Conservation (phyloP, 53 echinoderm and acorn worm species). For the Echinometra lucunter region DNA sequence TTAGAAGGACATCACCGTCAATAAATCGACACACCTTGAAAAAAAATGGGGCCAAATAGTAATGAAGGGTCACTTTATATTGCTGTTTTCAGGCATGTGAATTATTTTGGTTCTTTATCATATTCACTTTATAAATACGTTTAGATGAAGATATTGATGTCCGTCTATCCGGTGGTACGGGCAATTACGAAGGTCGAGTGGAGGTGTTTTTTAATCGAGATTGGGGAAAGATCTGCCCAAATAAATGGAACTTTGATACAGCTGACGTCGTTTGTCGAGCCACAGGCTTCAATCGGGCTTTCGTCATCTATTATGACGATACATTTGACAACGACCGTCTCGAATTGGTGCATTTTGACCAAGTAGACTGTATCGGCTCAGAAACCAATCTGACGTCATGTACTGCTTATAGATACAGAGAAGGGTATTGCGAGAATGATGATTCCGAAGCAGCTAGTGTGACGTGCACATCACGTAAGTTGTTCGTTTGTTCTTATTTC, state of each 20-base stretch:
- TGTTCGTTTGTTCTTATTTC: no score
- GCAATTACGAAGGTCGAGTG: neutral
- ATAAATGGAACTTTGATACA: neutral
- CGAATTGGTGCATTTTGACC: neutral
- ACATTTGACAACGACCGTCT: neutral
- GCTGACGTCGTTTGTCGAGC: slow-evolving; percentile 29
- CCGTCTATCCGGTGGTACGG: neutral
- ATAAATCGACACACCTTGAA: no score
- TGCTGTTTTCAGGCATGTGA: no score
- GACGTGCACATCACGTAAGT: slow-evolving; percentile 5
- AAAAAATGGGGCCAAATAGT: no score
- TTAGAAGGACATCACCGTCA: no score
- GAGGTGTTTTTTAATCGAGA: slow-evolving; percentile 12
- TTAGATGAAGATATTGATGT: slow-evolving; percentile 1
- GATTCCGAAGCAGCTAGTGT: neutral
- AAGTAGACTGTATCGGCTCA: slow-evolving; percentile 4
- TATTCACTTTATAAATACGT: no score
- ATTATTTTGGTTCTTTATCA: no score
- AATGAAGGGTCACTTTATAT: no score
- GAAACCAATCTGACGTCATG: slow-evolving; percentile 13
- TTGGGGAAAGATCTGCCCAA: slow-evolving; percentile 19
- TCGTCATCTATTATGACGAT: slow-evolving; percentile 31
- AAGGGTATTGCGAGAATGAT: neutral
- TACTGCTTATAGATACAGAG: neutral
- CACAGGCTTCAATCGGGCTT: neutral